Percentiles rank a stretch among this genome's conserved stretches.
Conservation (phyloP, 2,113 vertebrate species). For the Strix aluco region DNA sequence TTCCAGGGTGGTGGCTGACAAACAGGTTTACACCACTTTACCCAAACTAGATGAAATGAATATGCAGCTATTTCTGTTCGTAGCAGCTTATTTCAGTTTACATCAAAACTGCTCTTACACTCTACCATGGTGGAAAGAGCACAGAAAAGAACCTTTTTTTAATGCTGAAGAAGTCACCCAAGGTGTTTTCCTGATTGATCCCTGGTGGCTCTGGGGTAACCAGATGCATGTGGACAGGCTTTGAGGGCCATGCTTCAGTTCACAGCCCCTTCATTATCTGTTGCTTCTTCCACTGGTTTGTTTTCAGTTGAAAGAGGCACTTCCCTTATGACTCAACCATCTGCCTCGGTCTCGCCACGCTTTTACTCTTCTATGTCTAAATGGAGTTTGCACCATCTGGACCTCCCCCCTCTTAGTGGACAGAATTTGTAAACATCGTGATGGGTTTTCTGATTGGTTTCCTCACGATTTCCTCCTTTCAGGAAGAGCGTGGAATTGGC, state of each 20-base stretch:
- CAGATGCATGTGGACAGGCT: background rate
- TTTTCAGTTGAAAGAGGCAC: background rate
- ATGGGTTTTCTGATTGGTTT: background rate
- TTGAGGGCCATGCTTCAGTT: background rate
- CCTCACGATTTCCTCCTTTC: background rate
- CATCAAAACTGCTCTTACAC: background rate
- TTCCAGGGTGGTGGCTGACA: background rate
- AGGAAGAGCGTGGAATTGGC: fast-evolving
- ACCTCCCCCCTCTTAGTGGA: background rate
- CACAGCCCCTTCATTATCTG: background rate
- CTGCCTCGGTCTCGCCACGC: background rate
- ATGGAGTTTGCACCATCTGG: background rate
- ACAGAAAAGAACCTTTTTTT: background rate
- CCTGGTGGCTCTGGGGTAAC: background rate
- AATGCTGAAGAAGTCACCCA: background rate
- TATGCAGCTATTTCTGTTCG: background rate
- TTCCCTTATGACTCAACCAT: background rate
- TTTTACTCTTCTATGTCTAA: background rate
- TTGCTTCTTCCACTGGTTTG: background rate
- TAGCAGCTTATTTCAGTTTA: slow-evolving; percentile 12
- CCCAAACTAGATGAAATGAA: background rate
- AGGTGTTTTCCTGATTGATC: background rate
- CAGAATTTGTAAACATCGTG: background rate
- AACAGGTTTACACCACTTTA: background rate
- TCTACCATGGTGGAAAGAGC: background rate